Base-by-base conservation (phyloP, 2,888 invertebrate species). In the Drosophila nr. fundita region DNA sequence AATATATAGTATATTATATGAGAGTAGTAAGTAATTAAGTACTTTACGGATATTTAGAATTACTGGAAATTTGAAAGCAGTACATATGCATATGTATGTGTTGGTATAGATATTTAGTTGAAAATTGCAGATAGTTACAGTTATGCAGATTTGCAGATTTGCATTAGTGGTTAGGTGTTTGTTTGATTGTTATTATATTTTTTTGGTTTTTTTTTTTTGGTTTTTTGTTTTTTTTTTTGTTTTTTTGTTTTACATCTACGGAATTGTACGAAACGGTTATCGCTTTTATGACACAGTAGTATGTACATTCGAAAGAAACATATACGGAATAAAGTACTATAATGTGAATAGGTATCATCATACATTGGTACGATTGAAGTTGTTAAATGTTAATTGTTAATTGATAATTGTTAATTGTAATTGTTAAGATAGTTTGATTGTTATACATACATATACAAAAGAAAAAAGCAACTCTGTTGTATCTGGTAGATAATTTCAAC, bases 381-480 rank as follows among this genome's bases (percentile, higher is more conserved):
- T 57, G 58, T n/a, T 60, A 60, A 50, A 45, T 60, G 42, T 11
- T 40, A 40, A 10, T 40, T 40, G n/a, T n/a, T 40, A 40, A 40
- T 38, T 38, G 18, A 1, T 36, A 36, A 36, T 38, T 38, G 38
- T 7, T 38, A 38, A 38, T 38, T 38, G 38, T 42, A 42, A 45
- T 45, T 45, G 21, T 21, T 21, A 45, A 59, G 18, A 38, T 52
- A 68, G 10, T 58, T 68, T 30, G 45, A 32, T 42, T 59, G 38
- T 74, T 73, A 75, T 74, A 74, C 77, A 76, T 80, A 79, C 79
- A 85, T 70, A 84, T 87, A 84, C 90, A 84, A 84, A 84, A 89
- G 88, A 86, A 90, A 85, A 85, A 85, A 85, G 87, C 90, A 85
- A 90, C 90, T 90, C 74, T 88, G 76, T 82, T 79, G 68, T 78